Percentiles rank a stretch among this genome's conserved stretches.
Conservation (phyloP, 2,888 invertebrate genomes). For the Litoditis marina region DNA sequence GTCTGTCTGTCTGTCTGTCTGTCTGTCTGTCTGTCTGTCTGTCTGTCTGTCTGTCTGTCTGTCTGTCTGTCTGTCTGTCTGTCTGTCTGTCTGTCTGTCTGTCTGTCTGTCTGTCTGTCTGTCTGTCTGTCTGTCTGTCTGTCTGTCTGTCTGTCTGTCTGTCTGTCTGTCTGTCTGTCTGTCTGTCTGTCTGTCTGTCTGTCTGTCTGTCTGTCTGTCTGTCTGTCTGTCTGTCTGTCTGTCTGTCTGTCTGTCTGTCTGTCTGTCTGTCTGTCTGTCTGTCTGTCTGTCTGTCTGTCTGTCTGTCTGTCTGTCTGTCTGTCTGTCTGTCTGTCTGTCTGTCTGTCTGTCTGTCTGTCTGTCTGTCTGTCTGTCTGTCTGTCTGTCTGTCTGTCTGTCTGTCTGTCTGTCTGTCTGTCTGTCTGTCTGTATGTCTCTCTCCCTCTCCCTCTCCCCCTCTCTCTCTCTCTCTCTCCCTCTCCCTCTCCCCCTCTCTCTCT, state of each 20-base stretch:
- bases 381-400: not conserved
- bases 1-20: not conserved
- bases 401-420: not conserved
- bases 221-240: not conserved
- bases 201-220: not conserved
- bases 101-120: conserved; percentile 1
- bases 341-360: not conserved
- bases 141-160: not conserved
- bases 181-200: not conserved
- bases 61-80: too few relatives aligned
- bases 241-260: not conserved
- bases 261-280: not conserved
- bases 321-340: not conserved
- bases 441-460: not conserved
- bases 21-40: not conserved
- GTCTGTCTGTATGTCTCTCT: not conserved
- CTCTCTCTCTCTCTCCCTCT: too few relatives aligned
- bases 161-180: not conserved
- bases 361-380: not conserved
- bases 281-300: not conserved
- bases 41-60: too few relatives aligned
- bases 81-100: too few relatives aligned
- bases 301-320: not conserved
- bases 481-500: too few relatives aligned
- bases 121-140: not conserved